Evolutionary conservation across 2,888 invertebrate genomes (phyloP), one percentile per base, ranked within the genome.

Genomic region (Spisula solida): DNA sequence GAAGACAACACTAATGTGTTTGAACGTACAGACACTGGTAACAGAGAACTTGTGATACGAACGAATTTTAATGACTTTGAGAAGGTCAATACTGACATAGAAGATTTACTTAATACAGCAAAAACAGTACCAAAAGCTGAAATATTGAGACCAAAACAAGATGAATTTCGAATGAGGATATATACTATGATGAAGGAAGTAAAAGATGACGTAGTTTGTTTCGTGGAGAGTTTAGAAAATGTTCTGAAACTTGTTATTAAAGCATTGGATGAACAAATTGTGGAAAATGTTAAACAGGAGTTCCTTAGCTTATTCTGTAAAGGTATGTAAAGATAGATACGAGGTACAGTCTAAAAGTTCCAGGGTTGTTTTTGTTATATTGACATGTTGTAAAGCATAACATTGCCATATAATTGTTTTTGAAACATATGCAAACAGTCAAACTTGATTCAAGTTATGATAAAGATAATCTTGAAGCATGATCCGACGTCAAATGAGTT

Each of bases 301-400:
- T 90, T 90, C 48, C 80, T 90, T 0, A 88, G 90, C 25, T 47
- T 90, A 34, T 90, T 88, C 41, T 90, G 90, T 66, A 90, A 90
- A 90, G 90, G 90, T 90, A 80, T 12, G 31, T 41, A 41, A 41
- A 5, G 34, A 5, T 29, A 41, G 1, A 75, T 25, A 55, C 20
- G 10, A 60, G 78, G 78, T 29, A 78, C 25, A 78, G 2, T 18
- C 34, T 5, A 18, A 5, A 31, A 5, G n/a, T 78, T 29, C 18
- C 29, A n/a, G n/a, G n/a, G n/a, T n/a, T 34, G 18, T 25, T 25
- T 18, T 2, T 25, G 25, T 6, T 10, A 60, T 60, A 10, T 20
- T 5, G 20, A 10, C 41, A 41, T 41, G 41, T 41, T 41, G 41
- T 41, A 8, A 41, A 41, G 41, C 41, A 41, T 2, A 41, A 41